Conservation (phyloP, 2,113 vertebrate species). For the Uropsilus gracilis region DNA sequence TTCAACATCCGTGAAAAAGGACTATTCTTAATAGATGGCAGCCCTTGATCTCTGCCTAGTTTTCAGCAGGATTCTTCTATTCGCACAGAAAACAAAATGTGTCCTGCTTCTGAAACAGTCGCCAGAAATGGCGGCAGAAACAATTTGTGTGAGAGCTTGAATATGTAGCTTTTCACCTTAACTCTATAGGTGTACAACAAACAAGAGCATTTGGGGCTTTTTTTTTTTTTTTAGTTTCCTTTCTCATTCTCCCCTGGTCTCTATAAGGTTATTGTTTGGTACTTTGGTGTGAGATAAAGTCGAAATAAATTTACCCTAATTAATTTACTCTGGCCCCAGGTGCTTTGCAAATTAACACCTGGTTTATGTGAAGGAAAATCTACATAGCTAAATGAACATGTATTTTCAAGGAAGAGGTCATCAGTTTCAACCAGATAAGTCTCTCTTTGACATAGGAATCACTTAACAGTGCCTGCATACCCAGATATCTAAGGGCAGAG, state of each 20-base stretch:
- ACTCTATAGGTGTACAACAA: neutral
- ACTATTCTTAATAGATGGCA: neutral
- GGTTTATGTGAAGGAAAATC: constrained; percentile 22
- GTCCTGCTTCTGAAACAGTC: neutral
- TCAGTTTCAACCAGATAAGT: constrained; percentile 19
- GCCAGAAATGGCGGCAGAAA: neutral
- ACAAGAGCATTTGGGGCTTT: neutral
- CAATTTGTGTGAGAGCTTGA: neutral
- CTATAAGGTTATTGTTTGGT: neutral
- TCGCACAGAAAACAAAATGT: neutral
- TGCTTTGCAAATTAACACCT: constrained; percentile 46
- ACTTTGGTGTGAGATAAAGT: constrained; percentile 40
- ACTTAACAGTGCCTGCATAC: neutral
- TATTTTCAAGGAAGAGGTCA: constrained; percentile 20
- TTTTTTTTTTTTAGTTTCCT: neutral
- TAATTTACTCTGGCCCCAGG: constrained; percentile 17
- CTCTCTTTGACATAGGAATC: neutral
- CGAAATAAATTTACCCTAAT: constrained; percentile 26
- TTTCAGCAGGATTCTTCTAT: neutral
- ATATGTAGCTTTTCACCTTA: neutral
- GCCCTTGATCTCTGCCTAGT: neutral
- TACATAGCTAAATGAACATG: neutral
- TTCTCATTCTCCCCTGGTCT: neutral
- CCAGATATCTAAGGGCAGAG: neutral
- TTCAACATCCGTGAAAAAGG: neutral